Base-by-base conservation (phyloP, 92 coral and sea anemone species). In the Epizoanthus fatuus region DNA sequence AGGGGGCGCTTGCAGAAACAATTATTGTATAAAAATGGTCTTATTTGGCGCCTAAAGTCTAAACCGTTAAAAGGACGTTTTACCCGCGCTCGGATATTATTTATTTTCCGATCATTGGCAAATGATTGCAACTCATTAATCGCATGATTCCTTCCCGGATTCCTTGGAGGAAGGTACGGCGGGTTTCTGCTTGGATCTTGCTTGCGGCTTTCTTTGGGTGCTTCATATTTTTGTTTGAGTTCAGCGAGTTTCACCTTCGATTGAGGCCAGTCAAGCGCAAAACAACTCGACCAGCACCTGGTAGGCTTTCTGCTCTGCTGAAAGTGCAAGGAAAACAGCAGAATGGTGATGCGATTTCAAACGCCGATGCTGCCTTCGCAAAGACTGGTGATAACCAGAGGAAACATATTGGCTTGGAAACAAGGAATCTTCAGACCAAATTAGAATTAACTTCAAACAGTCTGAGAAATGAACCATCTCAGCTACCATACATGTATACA, bases 1-100 rank as follows among this genome's bases (percentile, higher is more conserved):
- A 44, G 39, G 57, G 70, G 70, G 44, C 82, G 69, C 82, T 9
- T 64, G 10, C 70, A 29, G 45, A 35, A 64, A 64, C 44, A 64
- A 64, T 37, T 22, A 35, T 2, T 76, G 15, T 42, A 32, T 49
- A 9, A 49, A 42, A 20, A 59, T 38, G 65, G 37, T 39, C 63
- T 60, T 49, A 22, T 37, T 77, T 77, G 82, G 82, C 82, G 82
- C 82, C 82, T 55, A 77, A 77, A 77, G 82, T 71, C 82, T 55
- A 77, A 77, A 77, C 45, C 15, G 12, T 60, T 62, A 53, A 12
- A 25, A 44, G 25, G 17, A 74, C 35, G 3, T 19, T 49, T 49
- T 74, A 55, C 37, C 17, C 13, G 14, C 62, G 2, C 20, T 42
- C n/a, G 16, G 63, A 60, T 55, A 69, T 42, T 42, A 77, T 40